A percentile compares a stretch with the other conserved stretches of the same genome.
phyloP scores from a whole-genome alignment of 1,140 invertebrate genomes.

The Arctopsyche grandis region DNA sequence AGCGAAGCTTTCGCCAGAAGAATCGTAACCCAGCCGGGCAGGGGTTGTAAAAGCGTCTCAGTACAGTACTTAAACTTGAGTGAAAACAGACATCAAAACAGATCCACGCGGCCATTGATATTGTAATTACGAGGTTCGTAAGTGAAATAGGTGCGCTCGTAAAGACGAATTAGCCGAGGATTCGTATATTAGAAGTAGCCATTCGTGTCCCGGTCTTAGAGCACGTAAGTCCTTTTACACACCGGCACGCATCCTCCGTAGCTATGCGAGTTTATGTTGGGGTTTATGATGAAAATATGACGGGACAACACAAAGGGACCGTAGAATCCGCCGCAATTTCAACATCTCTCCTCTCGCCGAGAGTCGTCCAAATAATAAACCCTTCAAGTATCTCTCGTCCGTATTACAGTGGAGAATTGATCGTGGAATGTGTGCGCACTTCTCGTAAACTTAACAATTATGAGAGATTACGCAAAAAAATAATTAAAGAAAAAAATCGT shows the following conservation, averaged over 20 bases:
- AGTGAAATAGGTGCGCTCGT: slow-evolving; percentile 21
- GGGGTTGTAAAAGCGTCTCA: not conserved
- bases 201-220: not conserved
- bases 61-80: not conserved
- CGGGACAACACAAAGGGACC: slow-evolving; percentile 31
- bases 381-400: not conserved
- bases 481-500: not conserved
- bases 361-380: slow-evolving; percentile 7
- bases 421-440: not conserved
- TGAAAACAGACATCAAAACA: slow-evolving; percentile 20
- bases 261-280: slow-evolving; percentile 17
- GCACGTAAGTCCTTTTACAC: slow-evolving; percentile 5
- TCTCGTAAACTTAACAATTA: not conserved
- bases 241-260: not conserved
- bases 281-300: slow-evolving; percentile 21
- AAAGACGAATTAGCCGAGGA: slow-evolving; percentile 17
- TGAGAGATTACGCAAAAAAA: not conserved
- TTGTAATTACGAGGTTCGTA: slow-evolving; percentile 12
- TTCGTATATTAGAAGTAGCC: not conserved
- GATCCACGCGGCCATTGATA: slow-evolving; percentile 15
- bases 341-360: not conserved
- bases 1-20: not conserved
- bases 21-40: not conserved
- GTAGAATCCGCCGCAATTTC: slow-evolving; percentile 13
- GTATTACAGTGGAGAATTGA: not conserved